phyloP scores from a whole-genome alignment of 1,140 invertebrate genomes.

The Probaryconus sp. region DNA sequence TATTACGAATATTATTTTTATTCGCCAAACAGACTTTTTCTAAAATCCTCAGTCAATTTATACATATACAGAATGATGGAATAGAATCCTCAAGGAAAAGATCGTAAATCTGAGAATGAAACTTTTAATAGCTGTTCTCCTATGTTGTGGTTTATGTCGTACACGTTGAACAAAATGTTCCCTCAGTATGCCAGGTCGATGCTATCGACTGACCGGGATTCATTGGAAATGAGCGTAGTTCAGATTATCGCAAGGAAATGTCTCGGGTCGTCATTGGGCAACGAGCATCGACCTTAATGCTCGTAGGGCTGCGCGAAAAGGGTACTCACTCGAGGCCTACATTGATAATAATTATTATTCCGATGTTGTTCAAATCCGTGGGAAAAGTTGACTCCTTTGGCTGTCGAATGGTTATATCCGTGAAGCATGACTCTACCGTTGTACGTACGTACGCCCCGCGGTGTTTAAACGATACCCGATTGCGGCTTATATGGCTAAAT shows the following conservation, averaged over 20 bases:
- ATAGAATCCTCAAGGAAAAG: too few relatives aligned
- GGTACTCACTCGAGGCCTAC: constrained; percentile 24
- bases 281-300: constrained; percentile 25
- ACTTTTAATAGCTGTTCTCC: neutral
- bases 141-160: neutral
- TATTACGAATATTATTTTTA: too few relatives aligned
- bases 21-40: too few relatives aligned
- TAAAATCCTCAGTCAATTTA: too few relatives aligned
- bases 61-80: too few relatives aligned
- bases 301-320: constrained; percentile 25
- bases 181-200: neutral
- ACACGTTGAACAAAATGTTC: constrained; percentile 18
- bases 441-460: constrained; percentile 47
- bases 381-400: constrained; percentile 58
- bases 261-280: constrained; percentile 26
- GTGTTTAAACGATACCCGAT: constrained; percentile 56
- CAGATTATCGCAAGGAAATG: constrained; percentile 47
- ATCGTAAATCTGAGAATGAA: too few relatives aligned
- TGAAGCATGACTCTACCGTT: constrained; percentile 47
- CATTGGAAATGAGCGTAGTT: constrained; percentile 23
- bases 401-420: constrained; percentile 47
- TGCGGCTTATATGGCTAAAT: constrained; percentile 63
- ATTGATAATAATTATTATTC: constrained; percentile 58
- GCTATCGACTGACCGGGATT: constrained; percentile 41
- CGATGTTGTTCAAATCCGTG: constrained; percentile 46